Evolutionary conservation across 2,797 vertebrate genomes (phyloP).

Genomic region (Intellagama lesueurii): DNA sequence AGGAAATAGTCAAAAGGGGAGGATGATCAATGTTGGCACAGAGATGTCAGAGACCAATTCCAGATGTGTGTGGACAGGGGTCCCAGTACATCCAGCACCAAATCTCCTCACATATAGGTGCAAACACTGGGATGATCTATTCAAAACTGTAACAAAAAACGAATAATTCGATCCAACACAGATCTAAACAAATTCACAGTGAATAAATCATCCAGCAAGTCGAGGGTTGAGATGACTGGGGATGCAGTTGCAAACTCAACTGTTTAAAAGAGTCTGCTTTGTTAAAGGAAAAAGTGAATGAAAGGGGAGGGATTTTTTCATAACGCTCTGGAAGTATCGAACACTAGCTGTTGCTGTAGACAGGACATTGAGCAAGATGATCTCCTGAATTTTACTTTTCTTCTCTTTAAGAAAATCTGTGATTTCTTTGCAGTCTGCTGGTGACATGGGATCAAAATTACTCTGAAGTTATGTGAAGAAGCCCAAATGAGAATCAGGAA

Average conservation of each 20-base stretch:
- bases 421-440: background rate
- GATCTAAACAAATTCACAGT: slow-evolving; percentile 31
- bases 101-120: too few relatives aligned
- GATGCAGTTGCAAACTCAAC: slow-evolving; percentile 12
- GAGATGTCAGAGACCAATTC: too few relatives aligned
- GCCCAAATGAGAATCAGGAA: background rate
- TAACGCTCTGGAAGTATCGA: background rate
- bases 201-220: slow-evolving; percentile 14
- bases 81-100: too few relatives aligned
- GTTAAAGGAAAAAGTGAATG: background rate
- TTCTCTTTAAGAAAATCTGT: background rate
- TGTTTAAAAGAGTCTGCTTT: slow-evolving; percentile 20
- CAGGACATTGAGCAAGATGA: background rate
- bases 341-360: background rate
- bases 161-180: slow-evolving; percentile 22
- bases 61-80: too few relatives aligned
- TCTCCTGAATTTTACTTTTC: background rate
- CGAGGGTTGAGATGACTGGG: background rate
- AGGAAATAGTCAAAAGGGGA: too few relatives aligned
- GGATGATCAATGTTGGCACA: too few relatives aligned
- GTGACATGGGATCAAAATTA: background rate
- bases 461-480: background rate
- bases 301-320: background rate
- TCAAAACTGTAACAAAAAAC: slow-evolving; percentile 2
- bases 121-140: background rate